These are phyloP conservation scores for Dimorphilus gyrociliatus DNA, from an alignment of 2,888 invertebrate species.

Conservation along the genomic window DNA sequence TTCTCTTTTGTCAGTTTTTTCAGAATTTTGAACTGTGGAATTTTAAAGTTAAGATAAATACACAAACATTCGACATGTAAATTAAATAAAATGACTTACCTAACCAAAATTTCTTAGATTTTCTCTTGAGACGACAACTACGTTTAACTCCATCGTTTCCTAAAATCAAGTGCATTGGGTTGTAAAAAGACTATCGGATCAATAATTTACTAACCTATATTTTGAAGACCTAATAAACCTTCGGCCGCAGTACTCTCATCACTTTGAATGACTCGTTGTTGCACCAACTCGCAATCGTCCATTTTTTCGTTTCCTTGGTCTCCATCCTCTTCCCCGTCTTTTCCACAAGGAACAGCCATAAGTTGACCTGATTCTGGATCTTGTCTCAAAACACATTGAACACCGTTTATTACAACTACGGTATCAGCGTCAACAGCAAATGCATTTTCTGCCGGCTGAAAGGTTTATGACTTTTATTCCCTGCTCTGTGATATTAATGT, in stretches of 20 bases:
- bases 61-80: constrained; percentile 1
- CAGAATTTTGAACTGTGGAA: too few species aligned
- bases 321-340: too few species aligned
- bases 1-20: too few species aligned
- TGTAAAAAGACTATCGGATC: too few species aligned
- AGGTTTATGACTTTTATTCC: too few species aligned
- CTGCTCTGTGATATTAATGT: too few species aligned
- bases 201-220: constrained; percentile 21
- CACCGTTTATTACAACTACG: constrained; percentile 32
- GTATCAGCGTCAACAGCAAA: constrained; percentile 13
- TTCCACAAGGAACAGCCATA: constrained; percentile 35
- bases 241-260: constrained; percentile 26
- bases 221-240: constrained; percentile 31
- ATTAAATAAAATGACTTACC: constrained; percentile 1
- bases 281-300: constrained; percentile 6
- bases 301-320: constrained; percentile 8
- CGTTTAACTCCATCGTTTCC: too few species aligned
- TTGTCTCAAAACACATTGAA: constrained; percentile 35
- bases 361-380: constrained; percentile 32
- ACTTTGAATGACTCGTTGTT: constrained; percentile 4
- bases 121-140: too few species aligned
- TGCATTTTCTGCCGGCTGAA: too few species aligned
- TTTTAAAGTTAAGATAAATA: not conserved
- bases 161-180: too few species aligned
- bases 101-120: too few species aligned